Evolutionary conservation across 2,797 vertebrate species (phyloP).

Genomic region (Epinephelus awoara): DNA sequence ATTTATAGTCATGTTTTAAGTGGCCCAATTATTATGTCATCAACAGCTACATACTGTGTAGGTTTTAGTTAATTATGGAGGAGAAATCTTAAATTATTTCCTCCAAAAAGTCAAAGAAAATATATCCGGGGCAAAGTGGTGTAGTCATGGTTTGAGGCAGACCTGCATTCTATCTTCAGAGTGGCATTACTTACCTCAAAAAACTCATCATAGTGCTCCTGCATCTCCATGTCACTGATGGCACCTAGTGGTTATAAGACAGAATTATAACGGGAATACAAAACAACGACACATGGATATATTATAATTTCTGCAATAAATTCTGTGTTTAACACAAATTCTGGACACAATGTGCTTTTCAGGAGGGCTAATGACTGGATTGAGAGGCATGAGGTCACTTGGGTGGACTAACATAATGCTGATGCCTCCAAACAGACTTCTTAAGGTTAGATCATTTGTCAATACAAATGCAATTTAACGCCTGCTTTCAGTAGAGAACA

Average conservation of each 20-base stretch:
- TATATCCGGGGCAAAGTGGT: not conserved
- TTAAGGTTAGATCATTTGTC: too few species aligned
- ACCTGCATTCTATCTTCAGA: not conserved
- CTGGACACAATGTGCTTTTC: not conserved
- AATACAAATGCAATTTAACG: too few species aligned
- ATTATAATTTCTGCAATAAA: not conserved
- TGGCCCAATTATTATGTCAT: not conserved
- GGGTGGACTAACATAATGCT: too few species aligned
- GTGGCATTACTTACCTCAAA: constrained; percentile 89
- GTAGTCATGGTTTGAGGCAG: not conserved
- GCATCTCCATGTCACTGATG: constrained; percentile 99
- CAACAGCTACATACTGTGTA: not conserved
- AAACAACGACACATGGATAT: not conserved
- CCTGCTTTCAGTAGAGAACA: too few species aligned
- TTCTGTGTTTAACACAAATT: not conserved
- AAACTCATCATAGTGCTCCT: constrained; percentile 99
- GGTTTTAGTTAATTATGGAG: not conserved
- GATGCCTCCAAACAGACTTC: too few species aligned
- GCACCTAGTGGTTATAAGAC: constrained; percentile 86
- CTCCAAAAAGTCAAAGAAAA: not conserved
- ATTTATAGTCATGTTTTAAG: not conserved
- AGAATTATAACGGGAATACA: not conserved
- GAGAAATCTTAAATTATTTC: not conserved
- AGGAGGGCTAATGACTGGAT: too few species aligned
- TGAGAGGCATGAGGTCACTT: too few species aligned